These are phyloP conservation scores for Epinephelus coioides DNA, from an alignment of 2,797 vertebrate genomes.

Conservation along the genomic window DNA sequence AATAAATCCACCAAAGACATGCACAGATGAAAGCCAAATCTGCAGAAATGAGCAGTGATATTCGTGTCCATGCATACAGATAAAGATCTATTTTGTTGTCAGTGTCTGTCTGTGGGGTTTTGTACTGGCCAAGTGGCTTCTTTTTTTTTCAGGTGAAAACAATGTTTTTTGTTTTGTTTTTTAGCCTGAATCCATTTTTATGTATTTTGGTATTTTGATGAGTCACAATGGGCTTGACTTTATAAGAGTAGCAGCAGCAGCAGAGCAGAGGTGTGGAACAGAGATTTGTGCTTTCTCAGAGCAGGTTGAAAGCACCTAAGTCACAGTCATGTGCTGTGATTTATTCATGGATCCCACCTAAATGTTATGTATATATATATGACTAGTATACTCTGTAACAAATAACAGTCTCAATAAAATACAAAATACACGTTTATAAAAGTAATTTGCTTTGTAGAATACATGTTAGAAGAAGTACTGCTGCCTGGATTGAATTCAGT, in stretches of 20 bases:
- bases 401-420: too few relatives aligned
- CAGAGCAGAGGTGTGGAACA: constrained; percentile 40
- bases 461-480: too few relatives aligned
- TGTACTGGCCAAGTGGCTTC: not conserved
- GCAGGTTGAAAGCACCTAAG: constrained; percentile 23
- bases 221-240: constrained; percentile 47
- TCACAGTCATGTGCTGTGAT: constrained; percentile 4
- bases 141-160: constrained; percentile 17
- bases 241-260: constrained; percentile 5
- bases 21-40: not conserved
- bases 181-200: constrained; percentile 15
- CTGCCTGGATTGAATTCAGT: too few relatives aligned
- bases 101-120: constrained; percentile 12
- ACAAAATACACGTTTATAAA: too few relatives aligned
- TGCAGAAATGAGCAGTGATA: constrained; percentile 21
- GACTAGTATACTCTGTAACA: too few relatives aligned
- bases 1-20: constrained; percentile 33
- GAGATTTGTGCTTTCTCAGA: constrained; percentile 8
- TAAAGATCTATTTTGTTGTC: constrained; percentile 23
- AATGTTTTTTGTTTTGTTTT: constrained; percentile 13
- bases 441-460: too few relatives aligned
- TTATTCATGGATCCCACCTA: constrained; percentile 11
- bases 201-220: constrained; percentile 34
- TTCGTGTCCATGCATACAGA: constrained; percentile 25
- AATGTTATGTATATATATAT: too few relatives aligned